phyloP scores from a whole-genome alignment of 53 echinoderm and acorn worm species.

The Temnopleurus reevesii region DNA sequence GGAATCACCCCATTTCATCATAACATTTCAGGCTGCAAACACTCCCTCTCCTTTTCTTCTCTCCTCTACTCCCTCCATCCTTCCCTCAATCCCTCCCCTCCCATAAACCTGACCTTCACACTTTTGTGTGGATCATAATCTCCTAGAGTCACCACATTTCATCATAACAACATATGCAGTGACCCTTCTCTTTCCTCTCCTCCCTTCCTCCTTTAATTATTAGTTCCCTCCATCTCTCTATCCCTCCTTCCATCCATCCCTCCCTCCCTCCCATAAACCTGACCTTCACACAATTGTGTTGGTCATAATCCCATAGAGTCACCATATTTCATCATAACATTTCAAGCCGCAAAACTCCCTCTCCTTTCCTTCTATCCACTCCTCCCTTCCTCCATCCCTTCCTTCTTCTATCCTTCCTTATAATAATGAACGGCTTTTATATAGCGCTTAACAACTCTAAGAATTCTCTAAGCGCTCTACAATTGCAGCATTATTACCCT shows the following conservation, averaged over 20 bases:
- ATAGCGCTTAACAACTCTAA: too few species aligned
- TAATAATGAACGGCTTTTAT: too few species aligned
- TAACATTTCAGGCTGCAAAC: slow-evolving; percentile 11
- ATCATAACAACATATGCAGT: slow-evolving; percentile 31
- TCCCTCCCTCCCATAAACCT: neutral
- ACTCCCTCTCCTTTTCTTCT: neutral
- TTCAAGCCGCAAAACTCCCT: neutral
- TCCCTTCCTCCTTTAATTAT: neutral
- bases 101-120: slow-evolving; percentile 22
- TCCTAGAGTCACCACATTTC: slow-evolving; percentile 6
- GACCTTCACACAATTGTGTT: slow-evolving; percentile 20
- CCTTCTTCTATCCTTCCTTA: too few species aligned
- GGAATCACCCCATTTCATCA: slow-evolving; percentile 25
- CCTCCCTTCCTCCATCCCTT: too few species aligned
- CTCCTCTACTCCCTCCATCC: neutral
- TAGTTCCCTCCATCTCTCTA: neutral
- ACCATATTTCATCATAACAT: slow-evolving; percentile 36
- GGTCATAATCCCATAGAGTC: neutral
- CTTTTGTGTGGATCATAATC: slow-evolving; percentile 8
- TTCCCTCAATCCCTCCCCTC: neutral
- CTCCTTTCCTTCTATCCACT: too few species aligned
- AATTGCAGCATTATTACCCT: too few species aligned
- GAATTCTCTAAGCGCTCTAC: too few species aligned
- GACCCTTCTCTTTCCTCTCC: neutral
- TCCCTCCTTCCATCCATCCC: neutral